These are phyloP conservation scores for Helicoverpa armigera DNA, from an alignment of 1,140 invertebrate genomes.

Conservation along the genomic window DNA sequence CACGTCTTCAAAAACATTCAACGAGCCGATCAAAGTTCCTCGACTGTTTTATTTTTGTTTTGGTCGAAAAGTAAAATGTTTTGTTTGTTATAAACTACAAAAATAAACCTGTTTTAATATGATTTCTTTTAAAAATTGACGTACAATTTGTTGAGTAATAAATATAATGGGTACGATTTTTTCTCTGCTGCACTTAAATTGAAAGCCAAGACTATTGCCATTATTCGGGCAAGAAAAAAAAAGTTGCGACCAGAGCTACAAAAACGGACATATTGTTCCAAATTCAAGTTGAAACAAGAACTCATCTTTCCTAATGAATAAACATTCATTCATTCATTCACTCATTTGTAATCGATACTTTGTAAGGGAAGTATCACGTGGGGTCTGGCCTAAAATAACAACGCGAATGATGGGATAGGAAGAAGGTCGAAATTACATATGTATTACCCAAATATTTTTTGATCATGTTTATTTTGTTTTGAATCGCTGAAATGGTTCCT, in stretches of 20 bases:
- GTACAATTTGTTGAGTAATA: no score
- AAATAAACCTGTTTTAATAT: no score
- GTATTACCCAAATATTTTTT: no score
- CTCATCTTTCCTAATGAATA: background rate
- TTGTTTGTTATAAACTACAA: no score
- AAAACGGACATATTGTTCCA: slow-evolving; percentile 25
- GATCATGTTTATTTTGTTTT: no score
- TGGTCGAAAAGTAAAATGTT: no score
- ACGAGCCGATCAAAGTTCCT: no score
- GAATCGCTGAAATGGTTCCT: no score
- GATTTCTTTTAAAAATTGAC: no score
- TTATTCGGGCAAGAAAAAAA: background rate
- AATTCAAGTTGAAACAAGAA: slow-evolving; percentile 16
- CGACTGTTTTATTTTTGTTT: no score
- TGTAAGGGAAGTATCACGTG: slow-evolving; percentile 5
- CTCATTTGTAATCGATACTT: slow-evolving; percentile 28
- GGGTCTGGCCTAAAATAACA: slow-evolving; percentile 18
- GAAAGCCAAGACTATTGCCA: background rate
- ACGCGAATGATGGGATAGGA: no score
- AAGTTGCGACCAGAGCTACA: background rate
- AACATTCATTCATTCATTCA: slow-evolving; percentile 14
- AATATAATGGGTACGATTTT: background rate
- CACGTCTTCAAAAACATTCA: no score
- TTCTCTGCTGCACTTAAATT: background rate
- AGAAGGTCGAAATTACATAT: background rate